Percentiles rank a stretch among this genome's conserved stretches.
These are phyloP conservation scores for Prosopocoilus inquinatus DNA, from an alignment of 2,888 invertebrate genomes.

Conservation along the genomic window DNA sequence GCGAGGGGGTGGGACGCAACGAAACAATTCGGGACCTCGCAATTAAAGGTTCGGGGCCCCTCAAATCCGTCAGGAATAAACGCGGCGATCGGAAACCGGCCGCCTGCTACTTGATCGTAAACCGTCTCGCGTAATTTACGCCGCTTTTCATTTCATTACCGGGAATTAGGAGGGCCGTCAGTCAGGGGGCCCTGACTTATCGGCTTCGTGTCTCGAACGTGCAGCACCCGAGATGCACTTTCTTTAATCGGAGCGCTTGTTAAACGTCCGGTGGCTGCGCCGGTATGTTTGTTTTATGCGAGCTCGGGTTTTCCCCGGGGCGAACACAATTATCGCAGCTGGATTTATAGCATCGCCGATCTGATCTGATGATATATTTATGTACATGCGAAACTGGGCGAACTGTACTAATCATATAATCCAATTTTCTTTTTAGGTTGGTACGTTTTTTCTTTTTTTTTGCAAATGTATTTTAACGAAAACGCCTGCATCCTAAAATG, in stretches of 20 bases:
- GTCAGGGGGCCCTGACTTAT: slow-evolving; percentile 26
- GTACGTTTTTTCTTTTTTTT: no score
- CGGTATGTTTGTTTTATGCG: slow-evolving; percentile 10
- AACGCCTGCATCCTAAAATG: no score
- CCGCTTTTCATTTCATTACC: slow-evolving; percentile 39
- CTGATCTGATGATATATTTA: no score
- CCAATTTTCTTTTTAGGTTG: no score
- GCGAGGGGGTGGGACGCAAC: no score
- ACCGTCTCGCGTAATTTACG: slow-evolving; percentile 36
- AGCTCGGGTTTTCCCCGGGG: slow-evolving; percentile 8
- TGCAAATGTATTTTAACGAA: no score
- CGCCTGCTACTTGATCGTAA: slow-evolving; percentile 39
- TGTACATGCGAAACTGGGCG: no score
- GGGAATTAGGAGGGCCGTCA: slow-evolving; percentile 37
- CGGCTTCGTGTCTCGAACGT: slow-evolving; percentile 15
- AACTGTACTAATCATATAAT: no score
- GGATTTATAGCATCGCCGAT: slow-evolving; percentile 7
- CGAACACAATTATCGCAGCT: slow-evolving; percentile 12
- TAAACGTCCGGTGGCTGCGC: slow-evolving; percentile 14
- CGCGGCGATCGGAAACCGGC: slow-evolving; percentile 22
- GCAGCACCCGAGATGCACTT: slow-evolving; percentile 12
- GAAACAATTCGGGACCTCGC: no score
- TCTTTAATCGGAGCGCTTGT: slow-evolving; percentile 15
- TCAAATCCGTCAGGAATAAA: slow-evolving; percentile 14
- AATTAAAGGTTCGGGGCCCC: slow-evolving; percentile 6